Evolutionary conservation across 2,797 vertebrate genomes (phyloP).

Genomic region (Rhabdomys pumilio): DNA sequence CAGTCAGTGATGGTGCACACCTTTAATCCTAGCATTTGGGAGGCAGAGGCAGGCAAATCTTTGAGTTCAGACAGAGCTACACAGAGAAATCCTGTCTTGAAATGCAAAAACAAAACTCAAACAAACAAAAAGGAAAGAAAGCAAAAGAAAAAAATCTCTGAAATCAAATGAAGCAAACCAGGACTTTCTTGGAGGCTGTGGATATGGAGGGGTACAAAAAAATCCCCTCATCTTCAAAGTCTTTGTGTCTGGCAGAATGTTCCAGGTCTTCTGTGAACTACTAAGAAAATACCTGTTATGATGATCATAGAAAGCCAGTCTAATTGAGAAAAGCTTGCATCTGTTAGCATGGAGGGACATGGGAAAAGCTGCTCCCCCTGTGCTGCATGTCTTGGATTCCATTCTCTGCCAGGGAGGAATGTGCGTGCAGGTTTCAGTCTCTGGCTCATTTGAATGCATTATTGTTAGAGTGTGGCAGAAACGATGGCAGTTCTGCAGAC

Average conservation of each 20-base stretch:
- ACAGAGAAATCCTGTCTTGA: neutral
- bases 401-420: neutral
- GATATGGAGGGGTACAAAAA: neutral
- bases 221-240: neutral
- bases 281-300: conserved; percentile 47
- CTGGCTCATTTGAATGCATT: conserved; percentile 77
- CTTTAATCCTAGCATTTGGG: neutral
- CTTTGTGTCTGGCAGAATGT: conserved; percentile 3
- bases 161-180: conserved; percentile 1
- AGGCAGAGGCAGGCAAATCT: neutral
- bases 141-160: neutral
- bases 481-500: conserved; percentile 70
- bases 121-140: neutral
- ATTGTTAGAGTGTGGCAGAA: conserved; percentile 70
- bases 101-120: neutral
- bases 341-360: conserved; percentile 56
- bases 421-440: conserved; percentile 69
- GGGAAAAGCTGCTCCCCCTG: conserved; percentile 42
- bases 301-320: neutral
- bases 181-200: neutral
- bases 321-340: conserved; percentile 29
- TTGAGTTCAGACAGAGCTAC: neutral
- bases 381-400: conserved; percentile 41
- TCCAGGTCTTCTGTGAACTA: conserved; percentile 16
- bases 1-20: neutral